These are phyloP conservation scores for Alces alces DNA, from an alignment of 2,113 vertebrate species.

Conservation along the genomic window DNA sequence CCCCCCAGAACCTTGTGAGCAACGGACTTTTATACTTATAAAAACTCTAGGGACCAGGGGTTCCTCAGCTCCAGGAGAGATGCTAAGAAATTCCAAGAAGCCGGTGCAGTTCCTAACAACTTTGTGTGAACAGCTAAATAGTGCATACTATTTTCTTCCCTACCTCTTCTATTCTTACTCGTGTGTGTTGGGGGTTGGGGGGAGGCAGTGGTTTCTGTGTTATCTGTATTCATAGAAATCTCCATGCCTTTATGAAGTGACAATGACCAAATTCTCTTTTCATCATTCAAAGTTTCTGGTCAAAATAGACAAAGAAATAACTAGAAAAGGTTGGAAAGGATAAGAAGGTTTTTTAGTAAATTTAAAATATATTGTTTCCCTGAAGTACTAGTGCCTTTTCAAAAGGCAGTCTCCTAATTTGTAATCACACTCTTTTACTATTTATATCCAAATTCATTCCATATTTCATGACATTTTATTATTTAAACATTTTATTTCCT, in stretches of 20 bases:
- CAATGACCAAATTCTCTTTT: not conserved
- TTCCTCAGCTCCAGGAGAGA: not conserved
- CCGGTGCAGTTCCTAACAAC: not conserved
- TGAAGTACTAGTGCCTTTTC: conserved; percentile 32
- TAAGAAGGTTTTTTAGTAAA: conserved; percentile 26
- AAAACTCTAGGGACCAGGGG: not conserved
- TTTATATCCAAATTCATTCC: conserved; percentile 18
- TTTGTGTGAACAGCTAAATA: not conserved
- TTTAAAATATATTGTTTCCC: not conserved
- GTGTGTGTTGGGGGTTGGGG: accelerated
- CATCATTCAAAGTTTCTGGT: not conserved
- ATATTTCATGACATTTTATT: conserved; percentile 35
- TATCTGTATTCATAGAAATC: not conserved
- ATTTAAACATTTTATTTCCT: conserved; percentile 67
- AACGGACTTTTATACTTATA: not conserved
- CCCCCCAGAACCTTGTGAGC: not conserved
- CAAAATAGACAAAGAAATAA: conserved; percentile 25
- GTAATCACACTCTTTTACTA: not conserved
- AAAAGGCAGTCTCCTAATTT: conserved; percentile 16
- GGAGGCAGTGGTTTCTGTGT: not conserved
- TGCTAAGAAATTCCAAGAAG: not conserved
- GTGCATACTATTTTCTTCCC: not conserved
- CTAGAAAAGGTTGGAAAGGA: not conserved
- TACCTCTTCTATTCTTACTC: not conserved
- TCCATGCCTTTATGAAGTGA: not conserved